Conservation (phyloP, 2,113 vertebrate species). For the Neolamprologus toae region DNA sequence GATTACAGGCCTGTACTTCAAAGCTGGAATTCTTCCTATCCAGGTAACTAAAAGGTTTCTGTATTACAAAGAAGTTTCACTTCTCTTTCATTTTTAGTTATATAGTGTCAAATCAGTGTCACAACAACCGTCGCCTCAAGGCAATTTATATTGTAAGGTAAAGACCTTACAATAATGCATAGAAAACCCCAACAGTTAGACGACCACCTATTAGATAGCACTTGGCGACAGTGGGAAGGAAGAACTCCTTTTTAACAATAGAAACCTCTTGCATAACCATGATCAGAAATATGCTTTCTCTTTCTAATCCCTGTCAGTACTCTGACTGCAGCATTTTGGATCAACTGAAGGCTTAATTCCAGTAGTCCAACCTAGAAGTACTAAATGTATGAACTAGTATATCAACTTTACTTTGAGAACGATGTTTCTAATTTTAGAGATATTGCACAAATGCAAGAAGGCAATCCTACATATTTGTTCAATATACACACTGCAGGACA, state of each 20-base stretch:
- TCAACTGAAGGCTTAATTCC: not conserved
- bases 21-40: not conserved
- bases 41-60: not conserved
- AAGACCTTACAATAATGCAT: not conserved
- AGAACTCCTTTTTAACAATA: not conserved
- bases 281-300: not conserved
- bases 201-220: not conserved
- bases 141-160: not conserved
- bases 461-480: not conserved
- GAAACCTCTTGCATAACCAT: not conserved
- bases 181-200: not conserved
- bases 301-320: not conserved
- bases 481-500: not conserved
- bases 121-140: not conserved
- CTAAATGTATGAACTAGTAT: not conserved
- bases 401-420: not conserved
- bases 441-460: fast-evolving
- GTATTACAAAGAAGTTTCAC: not conserved
- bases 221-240: not conserved
- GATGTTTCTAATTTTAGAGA: not conserved
- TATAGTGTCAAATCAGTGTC: fast-evolving
- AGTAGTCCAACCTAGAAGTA: not conserved
- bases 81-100: fast-evolving
- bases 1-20: not conserved
- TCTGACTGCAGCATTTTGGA: not conserved